These are phyloP conservation scores for Epinephelus fuscoguttatus DNA, from an alignment of 2,113 vertebrate genomes.

Conservation along the genomic window DNA sequence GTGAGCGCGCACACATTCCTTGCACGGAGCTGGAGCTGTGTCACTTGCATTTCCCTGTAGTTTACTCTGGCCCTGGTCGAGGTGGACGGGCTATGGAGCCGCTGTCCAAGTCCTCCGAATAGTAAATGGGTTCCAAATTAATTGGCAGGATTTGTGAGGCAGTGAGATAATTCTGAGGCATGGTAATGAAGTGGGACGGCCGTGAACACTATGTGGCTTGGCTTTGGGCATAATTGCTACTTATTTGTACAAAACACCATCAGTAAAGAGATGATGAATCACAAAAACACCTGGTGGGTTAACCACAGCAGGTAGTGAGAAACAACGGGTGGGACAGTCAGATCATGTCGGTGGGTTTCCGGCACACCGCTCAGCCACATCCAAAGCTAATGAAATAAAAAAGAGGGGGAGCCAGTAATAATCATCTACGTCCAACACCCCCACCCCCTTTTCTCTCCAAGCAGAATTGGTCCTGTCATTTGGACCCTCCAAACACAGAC, in stretches of 20 bases:
- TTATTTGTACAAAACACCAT: conserved; percentile 55
- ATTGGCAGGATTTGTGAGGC: conserved; percentile 72
- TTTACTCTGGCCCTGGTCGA: conserved; percentile 60
- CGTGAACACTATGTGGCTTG: conserved; percentile 54
- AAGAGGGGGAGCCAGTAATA: conserved; percentile 53
- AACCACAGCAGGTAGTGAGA: conserved; percentile 22
- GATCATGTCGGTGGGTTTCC: conserved; percentile 13
- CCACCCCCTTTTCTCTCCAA: conserved; percentile 66
- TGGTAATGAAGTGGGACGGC: conserved; percentile 62
- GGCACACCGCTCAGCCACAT: conserved; percentile 28
- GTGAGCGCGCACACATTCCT: conserved; percentile 43
- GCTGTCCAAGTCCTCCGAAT: conserved; percentile 64
- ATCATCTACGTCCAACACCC: conserved; percentile 50
- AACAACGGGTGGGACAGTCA: not conserved
- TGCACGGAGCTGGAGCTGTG: conserved; percentile 16
- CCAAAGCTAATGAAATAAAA: conserved; percentile 66
- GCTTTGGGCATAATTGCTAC: conserved; percentile 53
- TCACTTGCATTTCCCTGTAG: conserved; percentile 52
- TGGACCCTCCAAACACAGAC: conserved; percentile 83
- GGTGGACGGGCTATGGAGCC: conserved; percentile 20
- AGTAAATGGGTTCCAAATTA: conserved; percentile 75
- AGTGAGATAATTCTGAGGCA: conserved; percentile 64
- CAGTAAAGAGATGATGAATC: conserved; percentile 59
- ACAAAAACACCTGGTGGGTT: conserved; percentile 63
- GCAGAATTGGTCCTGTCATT: conserved; percentile 83